Conservation (phyloP, 2,797 vertebrate genomes). For the Coregonus suidteri region DNA sequence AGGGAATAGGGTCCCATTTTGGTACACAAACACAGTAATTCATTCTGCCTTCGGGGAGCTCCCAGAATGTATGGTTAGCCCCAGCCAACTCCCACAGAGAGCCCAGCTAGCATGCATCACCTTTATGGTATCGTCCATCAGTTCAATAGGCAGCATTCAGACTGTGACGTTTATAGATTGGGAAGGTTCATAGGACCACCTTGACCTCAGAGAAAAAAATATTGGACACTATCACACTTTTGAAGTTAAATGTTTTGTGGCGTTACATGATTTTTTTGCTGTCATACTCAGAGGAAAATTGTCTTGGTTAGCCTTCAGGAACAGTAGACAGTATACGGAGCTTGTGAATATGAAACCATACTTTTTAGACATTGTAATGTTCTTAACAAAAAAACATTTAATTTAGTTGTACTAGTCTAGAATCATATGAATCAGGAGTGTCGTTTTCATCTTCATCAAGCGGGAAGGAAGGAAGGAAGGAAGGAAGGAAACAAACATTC, state of each 20-base stretch:
- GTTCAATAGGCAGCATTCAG: constrained; percentile 9
- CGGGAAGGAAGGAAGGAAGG: background rate
- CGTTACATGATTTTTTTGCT: background rate
- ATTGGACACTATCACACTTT: background rate
- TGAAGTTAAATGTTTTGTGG: constrained; percentile 12
- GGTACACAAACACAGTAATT: background rate
- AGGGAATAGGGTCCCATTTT: background rate
- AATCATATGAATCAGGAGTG: background rate
- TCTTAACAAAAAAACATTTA: background rate
- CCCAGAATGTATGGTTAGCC: background rate
- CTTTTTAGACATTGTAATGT: background rate
- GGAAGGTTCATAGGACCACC: constrained; percentile 12
- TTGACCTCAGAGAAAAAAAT: constrained; percentile 14
- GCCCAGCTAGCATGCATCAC: constrained; percentile 27
- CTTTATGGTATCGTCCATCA: constrained; percentile 38
- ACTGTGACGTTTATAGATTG: constrained; percentile 32
- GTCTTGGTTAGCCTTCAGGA: background rate
- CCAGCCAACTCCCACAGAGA: no score
- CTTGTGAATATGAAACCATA: background rate
- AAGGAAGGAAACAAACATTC: background rate
- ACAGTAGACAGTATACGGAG: background rate
- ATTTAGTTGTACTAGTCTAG: background rate
- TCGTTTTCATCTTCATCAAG: background rate
- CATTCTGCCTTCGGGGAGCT: background rate
- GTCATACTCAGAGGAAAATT: background rate